Conservation (phyloP, 1,140 invertebrate genomes). For the Drosophila subpulchrella region DNA sequence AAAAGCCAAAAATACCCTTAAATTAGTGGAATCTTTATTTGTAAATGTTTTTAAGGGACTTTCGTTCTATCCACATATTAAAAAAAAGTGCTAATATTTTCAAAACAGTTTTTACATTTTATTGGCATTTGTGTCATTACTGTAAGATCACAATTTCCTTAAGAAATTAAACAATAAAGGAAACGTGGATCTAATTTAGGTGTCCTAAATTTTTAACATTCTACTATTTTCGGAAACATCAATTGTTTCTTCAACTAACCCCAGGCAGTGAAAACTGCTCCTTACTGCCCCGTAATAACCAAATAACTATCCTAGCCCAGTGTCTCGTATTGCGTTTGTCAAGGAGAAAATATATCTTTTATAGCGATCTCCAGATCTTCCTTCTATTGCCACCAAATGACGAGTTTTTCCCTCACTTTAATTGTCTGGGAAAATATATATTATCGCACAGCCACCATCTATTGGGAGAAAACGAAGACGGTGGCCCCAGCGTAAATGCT, state of each 20-base stretch:
- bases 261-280: slow-evolving; percentile 2
- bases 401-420: slow-evolving; percentile 48
- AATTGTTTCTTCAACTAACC: slow-evolving; percentile 13
- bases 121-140: neutral
- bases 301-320: slow-evolving; percentile 1
- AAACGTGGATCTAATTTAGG: neutral
- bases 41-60: too few species aligned
- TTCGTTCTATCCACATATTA: too few species aligned
- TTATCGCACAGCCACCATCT: slow-evolving; percentile 62
- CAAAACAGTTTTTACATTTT: too few species aligned
- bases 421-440: slow-evolving; percentile 74
- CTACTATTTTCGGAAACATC: slow-evolving; percentile 1
- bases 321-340: slow-evolving; percentile 26
- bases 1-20: too few species aligned
- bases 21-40: too few species aligned
- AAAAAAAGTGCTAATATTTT: too few species aligned
- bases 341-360: slow-evolving; percentile 28
- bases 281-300: slow-evolving; percentile 17
- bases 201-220: neutral
- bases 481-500: slow-evolving; percentile 35
- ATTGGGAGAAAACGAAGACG: slow-evolving; percentile 16
- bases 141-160: neutral
- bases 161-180: neutral
- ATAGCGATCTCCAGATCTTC: slow-evolving; percentile 30
- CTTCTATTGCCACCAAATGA: slow-evolving; percentile 39